phyloP scores from a whole-genome alignment of 2,113 vertebrate genomes.

The Gasterosteus nipponicus region DNA sequence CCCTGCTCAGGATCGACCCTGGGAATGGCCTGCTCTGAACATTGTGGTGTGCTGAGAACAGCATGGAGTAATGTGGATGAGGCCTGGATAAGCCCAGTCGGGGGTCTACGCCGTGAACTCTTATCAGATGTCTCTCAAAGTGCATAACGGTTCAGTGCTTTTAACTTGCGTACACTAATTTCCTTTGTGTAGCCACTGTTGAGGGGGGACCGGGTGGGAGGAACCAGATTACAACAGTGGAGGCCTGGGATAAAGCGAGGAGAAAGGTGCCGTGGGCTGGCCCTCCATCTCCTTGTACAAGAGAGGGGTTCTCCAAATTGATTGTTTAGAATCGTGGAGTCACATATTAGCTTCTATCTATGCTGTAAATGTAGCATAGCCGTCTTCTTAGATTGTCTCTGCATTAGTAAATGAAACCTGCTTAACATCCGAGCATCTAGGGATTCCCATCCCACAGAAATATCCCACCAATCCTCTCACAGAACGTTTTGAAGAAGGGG shows the following conservation, averaged over 20 bases:
- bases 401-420: constrained; percentile 51
- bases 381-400: constrained; percentile 57
- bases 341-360: constrained; percentile 67
- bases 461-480: constrained; percentile 68
- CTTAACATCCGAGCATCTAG: constrained; percentile 43
- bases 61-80: constrained; percentile 81
- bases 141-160: constrained; percentile 78
- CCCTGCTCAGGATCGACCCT: constrained; percentile 62
- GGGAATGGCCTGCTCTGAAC: constrained; percentile 74
- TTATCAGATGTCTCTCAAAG: constrained; percentile 69
- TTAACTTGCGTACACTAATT: constrained; percentile 71
- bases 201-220: constrained; percentile 71
- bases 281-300: constrained; percentile 38
- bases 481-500: constrained; percentile 61
- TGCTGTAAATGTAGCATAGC: constrained; percentile 62
- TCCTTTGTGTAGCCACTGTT: constrained; percentile 67
- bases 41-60: constrained; percentile 82
- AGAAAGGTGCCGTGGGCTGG: constrained; percentile 51
- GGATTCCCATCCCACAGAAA: constrained; percentile 47
- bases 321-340: constrained; percentile 61
- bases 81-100: constrained; percentile 63
- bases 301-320: constrained; percentile 51
- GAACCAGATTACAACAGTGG: constrained; percentile 33
- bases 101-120: constrained; percentile 52
- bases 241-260: constrained; percentile 36